Conservation (phyloP, 1,140 invertebrate genomes). For the Chironomus striatipennis region DNA sequence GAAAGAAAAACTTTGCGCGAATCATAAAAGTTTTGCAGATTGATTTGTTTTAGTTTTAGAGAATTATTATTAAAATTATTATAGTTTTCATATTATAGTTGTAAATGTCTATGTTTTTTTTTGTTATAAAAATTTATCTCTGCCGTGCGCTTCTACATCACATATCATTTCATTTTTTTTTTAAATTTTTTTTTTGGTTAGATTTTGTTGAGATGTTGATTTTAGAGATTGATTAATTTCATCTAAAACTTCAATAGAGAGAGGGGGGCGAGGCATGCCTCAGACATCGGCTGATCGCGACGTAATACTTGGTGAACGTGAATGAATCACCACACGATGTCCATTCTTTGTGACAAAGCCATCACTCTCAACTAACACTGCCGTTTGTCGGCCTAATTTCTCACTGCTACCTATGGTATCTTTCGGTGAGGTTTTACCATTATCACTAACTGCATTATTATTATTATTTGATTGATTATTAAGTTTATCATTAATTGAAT, state of each 20-base stretch:
- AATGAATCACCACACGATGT: slow-evolving; percentile 81
- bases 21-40: slow-evolving; percentile 2
- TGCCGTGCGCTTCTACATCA: neutral
- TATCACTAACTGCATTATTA: neutral
- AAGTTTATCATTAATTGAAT: neutral
- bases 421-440: slow-evolving; percentile 24
- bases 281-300: slow-evolving; percentile 73
- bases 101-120: neutral
- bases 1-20: neutral
- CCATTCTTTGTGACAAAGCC: slow-evolving; percentile 73
- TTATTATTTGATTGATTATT: slow-evolving; percentile 4
- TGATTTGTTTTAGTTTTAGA: neutral
- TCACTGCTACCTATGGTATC: slow-evolving; percentile 39
- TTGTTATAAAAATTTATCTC: neutral
- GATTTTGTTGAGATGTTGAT: slow-evolving; percentile 10
- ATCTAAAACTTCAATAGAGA: slow-evolving; percentile 34
- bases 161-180: neutral
- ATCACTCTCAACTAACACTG: slow-evolving; percentile 73
- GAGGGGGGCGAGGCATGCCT: slow-evolving; percentile 53
- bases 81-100: neutral
- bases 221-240: slow-evolving; percentile 16
- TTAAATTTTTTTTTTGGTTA: neutral
- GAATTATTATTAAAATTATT: neutral
- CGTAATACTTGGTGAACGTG: slow-evolving; percentile 69
- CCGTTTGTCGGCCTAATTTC: slow-evolving; percentile 51